Evolutionary conservation across 2,888 invertebrate genomes (phyloP), one percentile per base, ranked within the genome.

Genomic region (Idaea dimidiata): DNA sequence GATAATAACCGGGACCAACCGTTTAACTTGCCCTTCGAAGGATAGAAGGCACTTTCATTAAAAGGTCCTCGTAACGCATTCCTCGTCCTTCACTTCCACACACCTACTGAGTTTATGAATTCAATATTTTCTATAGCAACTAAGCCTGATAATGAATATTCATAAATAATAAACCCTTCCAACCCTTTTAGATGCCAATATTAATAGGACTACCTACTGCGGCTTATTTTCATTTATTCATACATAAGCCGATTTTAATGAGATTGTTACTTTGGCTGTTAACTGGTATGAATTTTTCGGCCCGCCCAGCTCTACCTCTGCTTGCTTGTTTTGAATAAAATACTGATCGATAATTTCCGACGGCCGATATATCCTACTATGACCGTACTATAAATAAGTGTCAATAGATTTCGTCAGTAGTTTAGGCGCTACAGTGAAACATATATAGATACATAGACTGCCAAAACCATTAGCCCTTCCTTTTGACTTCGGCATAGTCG

Each of bases 131-230:
- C 43, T 43, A 43, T 43, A 43, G 14, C 43, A 43, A 43, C 14
- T 43, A 43, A 43, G 43, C 43, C 43, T 43, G 43, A 7, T 43
- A 43, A 43, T 43, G 43, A 43, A 43, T 43, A 43, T 43, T 43
- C 43, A 43, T 43, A 43, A 43, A 43, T 43, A 43, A 14, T 43
- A 24, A 56, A 54, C 60, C 55, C 54, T 33, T 24, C 24, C 31
- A 24, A 6, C 43, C 43, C 43, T 43, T 43, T 43, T 43, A 43
- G 43, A 43, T 43, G 43, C 43, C 43, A 43, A 43, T 43, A 43
- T 43, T 43, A 43, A 43, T 43, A 43, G 43, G 43, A 43, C 43
- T 43, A 43, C 14, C 43, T 43, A 14, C 43, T 43, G 43, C 43
- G 43, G 43, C 43, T 14, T 54, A 43, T 43, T 43, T 43, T 43